Conservation (phyloP, 2,888 invertebrate genomes). For the Ctena decussata region DNA sequence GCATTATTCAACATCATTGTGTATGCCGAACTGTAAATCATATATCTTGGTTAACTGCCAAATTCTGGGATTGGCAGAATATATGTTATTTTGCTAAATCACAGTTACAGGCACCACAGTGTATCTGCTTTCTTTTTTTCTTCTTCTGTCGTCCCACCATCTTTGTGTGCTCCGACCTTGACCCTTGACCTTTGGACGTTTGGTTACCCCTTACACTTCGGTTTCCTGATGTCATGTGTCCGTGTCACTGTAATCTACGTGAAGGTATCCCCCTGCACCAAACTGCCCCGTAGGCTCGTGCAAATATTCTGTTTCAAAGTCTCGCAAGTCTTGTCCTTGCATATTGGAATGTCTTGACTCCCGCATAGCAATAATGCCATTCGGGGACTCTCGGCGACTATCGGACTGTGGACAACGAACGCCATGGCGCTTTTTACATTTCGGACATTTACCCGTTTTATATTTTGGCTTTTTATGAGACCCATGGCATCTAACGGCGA, state of each 20-base stretch:
- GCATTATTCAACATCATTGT: too few relatives aligned
- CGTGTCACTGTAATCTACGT: conserved; percentile 82
- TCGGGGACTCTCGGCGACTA: conserved; percentile 70
- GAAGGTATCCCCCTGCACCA: conserved; percentile 78
- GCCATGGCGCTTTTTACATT: conserved; percentile 69
- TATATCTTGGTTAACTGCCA: too few relatives aligned
- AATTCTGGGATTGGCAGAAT: too few relatives aligned
- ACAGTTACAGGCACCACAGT: too few relatives aligned
- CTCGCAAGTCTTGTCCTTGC: conserved; percentile 47
- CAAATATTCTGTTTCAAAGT: conserved; percentile 73
- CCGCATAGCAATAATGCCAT: conserved; percentile 78
- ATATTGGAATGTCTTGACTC: conserved; percentile 71
- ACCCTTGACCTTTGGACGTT: neutral
- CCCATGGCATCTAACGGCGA: conserved; percentile 95
- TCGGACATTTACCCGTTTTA: conserved; percentile 71
- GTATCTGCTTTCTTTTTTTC: too few relatives aligned
- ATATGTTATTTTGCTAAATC: too few relatives aligned
- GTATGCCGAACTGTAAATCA: too few relatives aligned
- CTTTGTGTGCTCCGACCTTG: neutral
- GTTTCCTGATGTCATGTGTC: conserved; percentile 71
- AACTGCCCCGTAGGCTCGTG: conserved; percentile 71
- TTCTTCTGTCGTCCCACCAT: neutral
- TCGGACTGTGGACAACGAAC: conserved; percentile 53
- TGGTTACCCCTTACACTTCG: conserved; percentile 14
- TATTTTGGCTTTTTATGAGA: conserved; percentile 92